Conservation (phyloP, 2,888 invertebrate genomes). For the Diarsia brunnea region DNA sequence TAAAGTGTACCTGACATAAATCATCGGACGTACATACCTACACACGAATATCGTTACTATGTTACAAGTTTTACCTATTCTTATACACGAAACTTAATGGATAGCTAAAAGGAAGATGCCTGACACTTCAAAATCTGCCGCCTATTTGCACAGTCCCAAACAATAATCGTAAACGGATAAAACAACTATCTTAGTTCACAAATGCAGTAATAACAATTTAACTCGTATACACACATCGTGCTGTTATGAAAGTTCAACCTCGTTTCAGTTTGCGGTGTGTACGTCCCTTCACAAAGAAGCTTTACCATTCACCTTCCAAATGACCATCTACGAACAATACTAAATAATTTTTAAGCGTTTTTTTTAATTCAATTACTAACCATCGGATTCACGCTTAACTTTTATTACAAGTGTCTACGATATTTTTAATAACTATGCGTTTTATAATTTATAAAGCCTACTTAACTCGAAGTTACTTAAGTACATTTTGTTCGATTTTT, state of each 20-base stretch:
- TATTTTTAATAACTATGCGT: slow-evolving; percentile 87
- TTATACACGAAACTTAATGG: slow-evolving; percentile 80
- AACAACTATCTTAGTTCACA: slow-evolving; percentile 74
- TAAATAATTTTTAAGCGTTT: slow-evolving; percentile 87
- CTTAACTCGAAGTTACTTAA: slow-evolving; percentile 89
- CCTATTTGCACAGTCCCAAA: slow-evolving; percentile 82
- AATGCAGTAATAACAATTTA: slow-evolving; percentile 84
- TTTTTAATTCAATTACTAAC: slow-evolving; percentile 85
- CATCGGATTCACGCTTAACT: slow-evolving; percentile 83
- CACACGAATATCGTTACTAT: slow-evolving; percentile 81
- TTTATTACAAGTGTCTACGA: slow-evolving; percentile 86
- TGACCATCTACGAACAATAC: slow-evolving; percentile 80
- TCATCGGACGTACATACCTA: slow-evolving; percentile 85
- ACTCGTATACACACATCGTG: slow-evolving; percentile 86
- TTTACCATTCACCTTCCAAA: slow-evolving; percentile 66
- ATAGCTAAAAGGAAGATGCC: slow-evolving; percentile 73
- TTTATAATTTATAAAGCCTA: slow-evolving; percentile 90
- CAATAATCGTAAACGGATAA: slow-evolving; percentile 74
- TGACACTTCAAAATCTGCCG: slow-evolving; percentile 68
- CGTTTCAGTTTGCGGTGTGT: slow-evolving; percentile 72
- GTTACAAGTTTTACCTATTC: slow-evolving; percentile 83
- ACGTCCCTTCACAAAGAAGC: slow-evolving; percentile 72
- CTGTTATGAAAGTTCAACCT: slow-evolving; percentile 57
- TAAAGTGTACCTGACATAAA: slow-evolving; percentile 87
- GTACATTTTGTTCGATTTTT: slow-evolving; percentile 90